A percentile compares a stretch with the other conserved stretches of the same genome.
These are phyloP conservation scores for Valencia hispanica DNA, from an alignment of 2,797 vertebrate genomes.

Conservation along the genomic window DNA sequence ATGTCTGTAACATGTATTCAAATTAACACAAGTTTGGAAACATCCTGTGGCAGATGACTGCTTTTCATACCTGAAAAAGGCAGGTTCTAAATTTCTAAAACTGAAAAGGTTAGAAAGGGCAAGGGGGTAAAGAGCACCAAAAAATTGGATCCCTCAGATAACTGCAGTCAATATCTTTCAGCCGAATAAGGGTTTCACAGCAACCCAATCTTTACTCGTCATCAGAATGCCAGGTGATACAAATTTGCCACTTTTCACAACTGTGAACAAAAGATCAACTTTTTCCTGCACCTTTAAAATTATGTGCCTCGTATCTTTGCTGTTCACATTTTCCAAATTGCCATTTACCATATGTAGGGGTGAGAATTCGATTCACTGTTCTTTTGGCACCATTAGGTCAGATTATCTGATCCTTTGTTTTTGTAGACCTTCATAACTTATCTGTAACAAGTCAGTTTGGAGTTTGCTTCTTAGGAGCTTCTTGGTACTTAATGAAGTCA, in stretches of 20 bases:
- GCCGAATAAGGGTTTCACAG: background rate
- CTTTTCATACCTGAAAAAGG: background rate
- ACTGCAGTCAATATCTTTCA: too few relatives aligned
- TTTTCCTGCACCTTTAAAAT: constrained; percentile 55
- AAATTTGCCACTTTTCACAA: background rate
- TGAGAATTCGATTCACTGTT: background rate
- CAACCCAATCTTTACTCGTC: background rate
- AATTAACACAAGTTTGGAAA: background rate
- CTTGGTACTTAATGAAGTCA: too few relatives aligned
- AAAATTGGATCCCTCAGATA: too few relatives aligned
- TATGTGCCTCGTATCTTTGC: constrained; percentile 41
- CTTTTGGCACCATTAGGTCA: background rate
- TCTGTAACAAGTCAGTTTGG: too few relatives aligned
- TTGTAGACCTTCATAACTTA: background rate
- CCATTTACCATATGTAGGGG: too few relatives aligned
- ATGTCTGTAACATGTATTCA: background rate
- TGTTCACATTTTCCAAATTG: too few relatives aligned
- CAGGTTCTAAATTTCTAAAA: background rate
- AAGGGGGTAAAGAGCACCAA: background rate
- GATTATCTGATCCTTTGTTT: background rate
- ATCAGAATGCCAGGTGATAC: background rate
- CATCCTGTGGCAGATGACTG: background rate
- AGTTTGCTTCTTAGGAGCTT: too few relatives aligned
- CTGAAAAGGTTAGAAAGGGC: background rate
- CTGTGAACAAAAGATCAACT: constrained; percentile 34